Conservation (phyloP, 2,888 invertebrate genomes). For the Cynaeus angustus region DNA sequence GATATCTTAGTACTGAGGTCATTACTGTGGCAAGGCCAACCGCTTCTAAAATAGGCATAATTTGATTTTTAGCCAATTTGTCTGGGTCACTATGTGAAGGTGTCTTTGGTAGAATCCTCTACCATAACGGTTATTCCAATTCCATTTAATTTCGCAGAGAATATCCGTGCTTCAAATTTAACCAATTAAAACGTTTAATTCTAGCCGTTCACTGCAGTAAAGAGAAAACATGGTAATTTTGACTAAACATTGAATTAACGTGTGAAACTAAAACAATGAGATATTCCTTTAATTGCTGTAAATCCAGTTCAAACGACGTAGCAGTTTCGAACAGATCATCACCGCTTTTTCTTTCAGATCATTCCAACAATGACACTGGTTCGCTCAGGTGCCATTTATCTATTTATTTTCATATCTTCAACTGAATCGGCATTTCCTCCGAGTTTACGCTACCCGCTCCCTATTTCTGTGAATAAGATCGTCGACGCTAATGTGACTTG, state of each 20-base stretch:
- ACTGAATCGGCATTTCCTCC: conserved; percentile 58
- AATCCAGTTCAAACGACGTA: conserved; percentile 18
- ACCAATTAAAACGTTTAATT: conserved; percentile 27
- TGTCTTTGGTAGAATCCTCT: conserved; percentile 17
- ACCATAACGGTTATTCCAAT: conserved; percentile 39
- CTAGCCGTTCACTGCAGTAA: conserved; percentile 32
- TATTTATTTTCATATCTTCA: conserved; percentile 18
- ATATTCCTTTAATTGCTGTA: conserved; percentile 17
- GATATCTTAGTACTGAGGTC: conserved; percentile 43
- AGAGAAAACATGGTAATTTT: conserved; percentile 52
- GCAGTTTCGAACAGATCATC: conserved; percentile 53
- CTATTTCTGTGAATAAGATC: conserved; percentile 73
- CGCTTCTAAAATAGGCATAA: conserved; percentile 41
- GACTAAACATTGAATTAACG: conserved; percentile 28
- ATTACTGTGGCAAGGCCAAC: conserved; percentile 48
- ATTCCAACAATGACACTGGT: conserved; percentile 68
- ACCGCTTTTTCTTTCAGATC: conserved; percentile 65
- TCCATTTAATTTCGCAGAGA: conserved; percentile 24
- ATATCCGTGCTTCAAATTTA: conserved; percentile 13
- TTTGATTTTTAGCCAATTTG: conserved; percentile 38
- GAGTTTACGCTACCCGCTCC: conserved; percentile 61
- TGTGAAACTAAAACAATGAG: conserved; percentile 43
- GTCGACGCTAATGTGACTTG: conserved; percentile 77
- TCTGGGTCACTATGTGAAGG: conserved; percentile 44
- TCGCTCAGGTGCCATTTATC: conserved; percentile 29